Percentiles rank a stretch among this genome's conserved stretches.
These are phyloP conservation scores for Drosophila mercatorum DNA, from an alignment of 2,888 invertebrate genomes.

Conservation along the genomic window DNA sequence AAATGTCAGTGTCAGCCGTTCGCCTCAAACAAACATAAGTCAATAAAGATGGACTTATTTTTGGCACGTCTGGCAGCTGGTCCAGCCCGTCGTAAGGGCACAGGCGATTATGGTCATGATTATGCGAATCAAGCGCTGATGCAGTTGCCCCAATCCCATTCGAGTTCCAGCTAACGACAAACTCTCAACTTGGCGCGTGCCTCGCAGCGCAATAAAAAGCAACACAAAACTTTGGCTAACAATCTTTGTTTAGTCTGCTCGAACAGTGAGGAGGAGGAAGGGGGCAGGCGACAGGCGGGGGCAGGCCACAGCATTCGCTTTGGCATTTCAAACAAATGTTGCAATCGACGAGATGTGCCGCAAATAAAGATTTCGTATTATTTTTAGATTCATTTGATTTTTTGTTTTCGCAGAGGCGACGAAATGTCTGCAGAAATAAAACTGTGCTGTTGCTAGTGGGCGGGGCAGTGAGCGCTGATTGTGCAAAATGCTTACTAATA, in stretches of 20 bases:
- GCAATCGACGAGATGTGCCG: constrained; percentile 28
- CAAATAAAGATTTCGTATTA: constrained; percentile 28
- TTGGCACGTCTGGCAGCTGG: constrained; percentile 51
- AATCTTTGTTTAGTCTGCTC: constrained; percentile 64
- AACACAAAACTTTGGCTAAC: constrained; percentile 44
- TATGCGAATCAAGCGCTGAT: constrained; percentile 9
- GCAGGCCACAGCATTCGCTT: constrained; percentile 16
- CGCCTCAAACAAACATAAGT: constrained; percentile 10
- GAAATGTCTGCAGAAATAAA: constrained; percentile 22
- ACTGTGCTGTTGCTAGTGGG: neutral
- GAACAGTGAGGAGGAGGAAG: neutral
- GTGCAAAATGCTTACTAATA: constrained; percentile 16
- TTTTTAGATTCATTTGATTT: constrained; percentile 33
- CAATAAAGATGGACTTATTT: constrained; percentile 21
- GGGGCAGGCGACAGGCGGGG: neutral
- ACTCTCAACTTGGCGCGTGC: constrained; percentile 60
- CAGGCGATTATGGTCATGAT: constrained; percentile 15
- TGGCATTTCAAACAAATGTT: constrained; percentile 52
- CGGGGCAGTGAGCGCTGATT: constrained; percentile 1
- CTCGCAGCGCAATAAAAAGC: constrained; percentile 18
- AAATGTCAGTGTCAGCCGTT: constrained; percentile 56
- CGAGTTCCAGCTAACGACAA: neutral
- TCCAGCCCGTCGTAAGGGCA: constrained; percentile 7
- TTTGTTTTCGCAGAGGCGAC: constrained; percentile 54
- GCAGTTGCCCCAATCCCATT: constrained; percentile 1